Conservation (phyloP, 2,113 vertebrate species). For the Thalassarche chlororhynchos region DNA sequence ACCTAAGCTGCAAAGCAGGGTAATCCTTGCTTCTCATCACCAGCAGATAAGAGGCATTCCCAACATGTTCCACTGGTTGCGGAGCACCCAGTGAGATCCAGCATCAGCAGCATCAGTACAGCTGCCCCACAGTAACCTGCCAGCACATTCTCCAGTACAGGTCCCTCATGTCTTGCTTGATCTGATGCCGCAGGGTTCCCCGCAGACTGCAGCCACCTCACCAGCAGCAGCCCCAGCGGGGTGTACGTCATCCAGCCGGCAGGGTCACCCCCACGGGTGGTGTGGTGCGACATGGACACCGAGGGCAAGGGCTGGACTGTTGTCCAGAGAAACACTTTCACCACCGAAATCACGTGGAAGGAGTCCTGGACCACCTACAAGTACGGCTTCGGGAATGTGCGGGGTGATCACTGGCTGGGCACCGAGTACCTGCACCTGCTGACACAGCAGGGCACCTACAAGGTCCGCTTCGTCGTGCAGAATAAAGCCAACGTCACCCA, state of each 20-base stretch:
- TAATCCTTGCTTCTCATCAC: background rate
- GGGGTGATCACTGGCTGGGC: conserved; percentile 22
- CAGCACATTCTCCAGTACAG: background rate
- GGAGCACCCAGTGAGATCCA: background rate
- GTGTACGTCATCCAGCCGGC: conserved; percentile 53
- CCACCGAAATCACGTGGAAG: background rate
- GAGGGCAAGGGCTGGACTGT: conserved; percentile 53
- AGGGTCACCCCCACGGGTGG: background rate
- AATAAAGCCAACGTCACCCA: background rate
- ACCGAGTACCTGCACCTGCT: background rate
- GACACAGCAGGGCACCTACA: conserved; percentile 1
- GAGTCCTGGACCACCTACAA: conserved; percentile 36
- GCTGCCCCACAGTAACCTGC: background rate
- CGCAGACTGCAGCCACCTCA: conserved; percentile 45
- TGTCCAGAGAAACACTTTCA: background rate
- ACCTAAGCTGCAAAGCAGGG: background rate
- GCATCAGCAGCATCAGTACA: background rate
- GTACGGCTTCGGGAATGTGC: conserved; percentile 29
- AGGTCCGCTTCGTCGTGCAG: background rate
- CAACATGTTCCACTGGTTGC: background rate
- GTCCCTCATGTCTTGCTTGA: background rate
- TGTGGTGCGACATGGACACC: conserved; percentile 71
- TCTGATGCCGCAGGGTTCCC: conserved; percentile 18
- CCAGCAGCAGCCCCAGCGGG: conserved; percentile 28
- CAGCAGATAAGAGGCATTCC: background rate